These are phyloP conservation scores for Tragelaphus buxtoni DNA, from an alignment of 2,113 vertebrate species.

Conservation along the genomic window DNA sequence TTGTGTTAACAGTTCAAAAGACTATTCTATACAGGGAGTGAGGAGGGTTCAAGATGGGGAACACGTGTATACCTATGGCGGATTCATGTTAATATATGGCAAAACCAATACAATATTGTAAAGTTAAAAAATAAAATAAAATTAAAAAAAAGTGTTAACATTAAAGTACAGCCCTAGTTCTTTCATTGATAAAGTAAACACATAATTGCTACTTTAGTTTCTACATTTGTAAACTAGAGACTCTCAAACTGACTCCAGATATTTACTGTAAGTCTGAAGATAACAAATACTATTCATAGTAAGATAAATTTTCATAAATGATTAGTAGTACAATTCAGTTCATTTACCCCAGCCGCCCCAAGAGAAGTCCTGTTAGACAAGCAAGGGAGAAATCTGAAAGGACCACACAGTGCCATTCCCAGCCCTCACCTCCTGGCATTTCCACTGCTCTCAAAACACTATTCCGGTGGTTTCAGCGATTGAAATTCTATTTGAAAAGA, in stretches of 20 bases:
- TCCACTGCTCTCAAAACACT: not conserved
- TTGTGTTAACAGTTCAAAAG: not conserved
- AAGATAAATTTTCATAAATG: not conserved
- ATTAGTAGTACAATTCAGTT: not conserved
- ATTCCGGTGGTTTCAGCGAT: not conserved
- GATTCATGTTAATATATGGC: no score
- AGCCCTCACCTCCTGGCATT: not conserved
- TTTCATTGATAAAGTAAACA: not conserved
- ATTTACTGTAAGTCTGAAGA: not conserved
- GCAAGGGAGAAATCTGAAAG: not conserved
- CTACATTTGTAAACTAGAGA: not conserved
- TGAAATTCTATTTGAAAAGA: not conserved
- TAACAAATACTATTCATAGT: not conserved
- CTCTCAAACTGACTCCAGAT: not conserved
- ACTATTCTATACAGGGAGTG: no score
- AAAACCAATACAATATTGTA: no score
- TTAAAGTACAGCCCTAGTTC: not conserved
- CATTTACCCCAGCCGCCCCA: not conserved
- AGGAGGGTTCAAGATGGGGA: no score
- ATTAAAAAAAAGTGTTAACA: not conserved
- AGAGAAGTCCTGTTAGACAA: not conserved
- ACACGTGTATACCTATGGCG: no score
- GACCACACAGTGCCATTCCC: not conserved
- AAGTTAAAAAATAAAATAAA: no score
- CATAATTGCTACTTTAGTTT: not conserved